A percentile compares a stretch with the other conserved stretches of the same genome.
phyloP scores from a whole-genome alignment of 2,113 vertebrate species.

The Ageneiosus marmoratus region DNA sequence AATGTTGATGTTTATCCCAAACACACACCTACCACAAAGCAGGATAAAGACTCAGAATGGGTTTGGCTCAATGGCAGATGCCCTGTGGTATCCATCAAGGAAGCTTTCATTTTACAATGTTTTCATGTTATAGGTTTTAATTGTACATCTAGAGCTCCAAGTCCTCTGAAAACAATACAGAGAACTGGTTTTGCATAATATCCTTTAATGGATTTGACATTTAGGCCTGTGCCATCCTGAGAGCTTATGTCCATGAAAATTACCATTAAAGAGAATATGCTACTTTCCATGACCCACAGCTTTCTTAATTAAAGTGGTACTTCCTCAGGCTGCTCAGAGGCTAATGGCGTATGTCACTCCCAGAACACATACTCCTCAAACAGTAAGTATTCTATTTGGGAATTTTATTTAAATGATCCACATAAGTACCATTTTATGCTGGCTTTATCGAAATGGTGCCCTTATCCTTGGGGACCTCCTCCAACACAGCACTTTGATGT shows the following conservation, averaged over 20 bases:
- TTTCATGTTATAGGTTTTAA: constrained; percentile 23
- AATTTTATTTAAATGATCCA: neutral
- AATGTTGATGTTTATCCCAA: too few species aligned
- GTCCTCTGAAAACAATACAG: neutral
- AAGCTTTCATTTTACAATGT: constrained; percentile 24
- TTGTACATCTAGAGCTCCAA: constrained; percentile 9
- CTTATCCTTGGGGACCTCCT: neutral
- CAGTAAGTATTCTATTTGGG: neutral
- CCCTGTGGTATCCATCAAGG: too few species aligned
- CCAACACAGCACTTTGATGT: neutral
- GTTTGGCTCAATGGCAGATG: too few species aligned
- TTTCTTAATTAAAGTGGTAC: neutral
- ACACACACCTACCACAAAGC: too few species aligned
- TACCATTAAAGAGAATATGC: neutral
- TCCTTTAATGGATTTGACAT: neutral
- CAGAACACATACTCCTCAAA: neutral
- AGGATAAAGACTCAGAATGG: too few species aligned
- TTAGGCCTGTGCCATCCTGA: neutral
- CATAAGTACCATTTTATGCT: neutral
- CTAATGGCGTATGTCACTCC: too few species aligned
- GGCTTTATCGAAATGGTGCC: neutral
- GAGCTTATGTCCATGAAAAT: constrained; percentile 10
- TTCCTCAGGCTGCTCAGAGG: too few species aligned
- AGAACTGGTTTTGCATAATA: neutral
- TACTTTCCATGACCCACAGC: neutral